Evolutionary conservation across 2,113 vertebrate species (phyloP).

Genomic region (Nycticryphes semicollaris): DNA sequence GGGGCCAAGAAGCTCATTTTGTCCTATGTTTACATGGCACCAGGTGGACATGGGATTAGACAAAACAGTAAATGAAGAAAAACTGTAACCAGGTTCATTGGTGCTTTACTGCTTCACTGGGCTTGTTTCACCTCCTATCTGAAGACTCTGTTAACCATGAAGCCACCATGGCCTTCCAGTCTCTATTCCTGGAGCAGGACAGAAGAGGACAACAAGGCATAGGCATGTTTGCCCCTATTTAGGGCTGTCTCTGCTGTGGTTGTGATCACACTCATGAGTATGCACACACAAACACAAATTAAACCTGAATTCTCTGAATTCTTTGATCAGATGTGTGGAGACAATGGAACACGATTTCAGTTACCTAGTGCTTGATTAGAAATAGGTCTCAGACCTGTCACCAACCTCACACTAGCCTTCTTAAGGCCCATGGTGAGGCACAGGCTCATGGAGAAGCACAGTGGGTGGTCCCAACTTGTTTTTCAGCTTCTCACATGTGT

Average conservation of each 20-base stretch:
- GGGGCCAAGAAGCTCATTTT: not conserved
- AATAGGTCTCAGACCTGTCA: not conserved
- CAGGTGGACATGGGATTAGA: not conserved
- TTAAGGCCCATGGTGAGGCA: not conserved
- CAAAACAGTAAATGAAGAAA: not conserved
- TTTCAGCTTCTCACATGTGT: not conserved
- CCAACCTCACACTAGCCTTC: rapidly evolving
- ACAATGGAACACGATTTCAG: not conserved
- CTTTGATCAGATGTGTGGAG: not conserved
- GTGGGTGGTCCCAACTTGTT: not conserved
- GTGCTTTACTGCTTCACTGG: not conserved
- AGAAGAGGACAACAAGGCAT: rapidly evolving
- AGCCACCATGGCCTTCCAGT: not conserved
- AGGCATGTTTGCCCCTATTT: not conserved
- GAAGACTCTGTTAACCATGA: not conserved
- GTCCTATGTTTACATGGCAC: not conserved
- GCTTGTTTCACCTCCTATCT: not conserved
- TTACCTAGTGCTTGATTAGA: not conserved
- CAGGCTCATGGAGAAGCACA: not conserved
- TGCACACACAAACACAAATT: not conserved
- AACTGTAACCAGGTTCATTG: not conserved
- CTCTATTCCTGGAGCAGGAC: not conserved
- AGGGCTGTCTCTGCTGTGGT: not conserved
- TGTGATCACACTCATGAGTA: not conserved
- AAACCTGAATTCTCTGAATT: not conserved